Percentiles rank a stretch among this genome's conserved stretches.
Evolutionary conservation across 2,113 vertebrate species (phyloP).

Genomic region (Vimba vimba): DNA sequence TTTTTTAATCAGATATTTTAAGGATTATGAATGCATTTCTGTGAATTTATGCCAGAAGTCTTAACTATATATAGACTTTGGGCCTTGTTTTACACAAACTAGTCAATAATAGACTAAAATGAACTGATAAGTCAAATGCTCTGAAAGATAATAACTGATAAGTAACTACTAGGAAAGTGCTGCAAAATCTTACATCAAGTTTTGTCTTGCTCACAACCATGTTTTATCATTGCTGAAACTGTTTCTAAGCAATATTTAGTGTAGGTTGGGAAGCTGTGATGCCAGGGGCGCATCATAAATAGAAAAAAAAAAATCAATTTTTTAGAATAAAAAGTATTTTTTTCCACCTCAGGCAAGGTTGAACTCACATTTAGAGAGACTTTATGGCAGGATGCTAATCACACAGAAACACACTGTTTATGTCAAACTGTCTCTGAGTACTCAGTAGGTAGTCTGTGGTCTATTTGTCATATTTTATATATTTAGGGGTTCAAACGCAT

Average conservation of each 20-base stretch:
- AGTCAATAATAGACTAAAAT: not conserved
- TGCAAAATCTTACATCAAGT: not conserved
- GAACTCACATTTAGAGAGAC: not conserved
- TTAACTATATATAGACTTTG: not conserved
- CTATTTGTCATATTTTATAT: not conserved
- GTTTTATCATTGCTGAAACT: not conserved
- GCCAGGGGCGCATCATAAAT: not conserved
- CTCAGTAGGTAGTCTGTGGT: not conserved
- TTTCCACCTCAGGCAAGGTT: constrained; percentile 21
- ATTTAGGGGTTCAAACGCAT: not conserved
- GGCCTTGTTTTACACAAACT: not conserved
- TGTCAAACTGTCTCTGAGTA: not conserved
- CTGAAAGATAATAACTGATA: not conserved
- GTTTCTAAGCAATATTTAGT: not conserved
- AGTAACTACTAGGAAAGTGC: not conserved
- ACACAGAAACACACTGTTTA: constrained; percentile 16
- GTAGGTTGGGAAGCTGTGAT: not conserved
- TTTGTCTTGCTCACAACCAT: constrained; percentile 1
- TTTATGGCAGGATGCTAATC: constrained; percentile 18
- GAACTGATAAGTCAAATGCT: not conserved
- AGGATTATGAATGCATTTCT: not conserved
- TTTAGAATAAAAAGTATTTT: not conserved
- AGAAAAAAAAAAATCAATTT: not conserved
- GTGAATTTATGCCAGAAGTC: not conserved
- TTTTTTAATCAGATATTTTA: not conserved